A percentile compares a stretch with the other conserved stretches of the same genome.
These are phyloP conservation scores for Saturnia japonica DNA, from an alignment of 2,888 invertebrate species.

Conservation along the genomic window DNA sequence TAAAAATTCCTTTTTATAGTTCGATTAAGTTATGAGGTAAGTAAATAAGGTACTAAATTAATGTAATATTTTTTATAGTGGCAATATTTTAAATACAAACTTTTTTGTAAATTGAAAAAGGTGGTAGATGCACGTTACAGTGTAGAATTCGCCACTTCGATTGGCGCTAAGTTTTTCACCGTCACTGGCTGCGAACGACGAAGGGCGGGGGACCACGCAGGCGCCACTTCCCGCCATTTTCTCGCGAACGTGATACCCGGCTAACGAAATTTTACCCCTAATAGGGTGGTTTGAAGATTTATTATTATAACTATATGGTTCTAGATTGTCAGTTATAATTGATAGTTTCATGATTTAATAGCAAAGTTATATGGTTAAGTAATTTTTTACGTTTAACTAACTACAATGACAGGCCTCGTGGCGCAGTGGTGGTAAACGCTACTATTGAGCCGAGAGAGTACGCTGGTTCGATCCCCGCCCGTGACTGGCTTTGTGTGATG, in stretches of 20 bases:
- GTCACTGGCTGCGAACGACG: conserved; percentile 30
- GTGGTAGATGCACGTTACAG: conserved; percentile 32
- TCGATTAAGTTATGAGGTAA: too few species aligned
- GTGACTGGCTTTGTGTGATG: too few species aligned
- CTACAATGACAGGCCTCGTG: too few species aligned
- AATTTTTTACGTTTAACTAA: background rate
- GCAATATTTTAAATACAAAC: background rate
- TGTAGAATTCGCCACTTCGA: conserved; percentile 65
- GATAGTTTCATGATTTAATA: background rate
- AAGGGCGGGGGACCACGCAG: conserved; percentile 62
- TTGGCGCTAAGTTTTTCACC: conserved; percentile 63
- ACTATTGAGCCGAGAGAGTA: too few species aligned
- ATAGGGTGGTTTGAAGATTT: conserved; percentile 28
- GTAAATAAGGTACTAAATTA: too few species aligned
- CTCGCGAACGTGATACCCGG: conserved; percentile 54
- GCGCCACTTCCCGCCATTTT: conserved; percentile 74
- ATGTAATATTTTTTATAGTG: too few species aligned
- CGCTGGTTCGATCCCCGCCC: too few species aligned
- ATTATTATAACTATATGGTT: background rate
- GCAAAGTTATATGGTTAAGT: background rate
- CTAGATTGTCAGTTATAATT: background rate
- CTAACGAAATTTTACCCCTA: conserved; percentile 27
- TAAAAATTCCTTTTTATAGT: too few species aligned
- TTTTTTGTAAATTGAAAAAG: conserved; percentile 14
- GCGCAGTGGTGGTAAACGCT: too few species aligned